Evolutionary conservation across 1,140 invertebrate genomes (phyloP), one percentile per base, ranked within the genome.

Genomic region (Drosophila serrata): DNA sequence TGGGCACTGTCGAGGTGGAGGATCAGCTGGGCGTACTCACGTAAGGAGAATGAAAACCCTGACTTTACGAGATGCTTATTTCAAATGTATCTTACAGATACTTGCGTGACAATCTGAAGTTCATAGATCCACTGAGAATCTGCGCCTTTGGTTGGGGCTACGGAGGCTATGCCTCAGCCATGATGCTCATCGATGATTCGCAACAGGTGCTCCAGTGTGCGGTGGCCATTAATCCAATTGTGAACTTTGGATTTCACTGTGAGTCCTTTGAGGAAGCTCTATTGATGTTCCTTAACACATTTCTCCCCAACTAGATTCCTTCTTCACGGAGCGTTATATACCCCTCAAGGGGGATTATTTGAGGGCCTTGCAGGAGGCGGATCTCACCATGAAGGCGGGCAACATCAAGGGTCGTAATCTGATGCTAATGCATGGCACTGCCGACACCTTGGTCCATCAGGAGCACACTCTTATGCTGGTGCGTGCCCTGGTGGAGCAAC

Each of bases 1-100:
- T 95, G 37, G 93, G 95, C 24, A 93, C 94, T 5, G 94, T 95
- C 3, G 95, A 95, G 75, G 94, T 98, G 0, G 96, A 98, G 91
- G 98, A 99, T 93, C 97, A 98, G 93, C 94, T 99, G 24, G 96
- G 96, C 27, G 97, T 97, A 8, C 93, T 97, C 24, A 95, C 95
- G 93, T 95, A 92, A 93, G 93, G 92, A n/a, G n/a, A n/a, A n/a
- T n/a, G n/a, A n/a, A n/a, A n/a, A n/a, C n/a, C n/a, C n/a, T n/a
- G n/a, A n/a, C n/a, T n/a, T n/a, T n/a, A n/a, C n/a, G n/a, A n/a
- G n/a, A n/a, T n/a, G n/a, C 19, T 43, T 43, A 13, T 11, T 1
- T 0, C 6, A 7, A 8, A 24, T 24, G 6, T 45, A 24, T 4
- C 12, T 4, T 43, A n/a, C 81, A 96, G 95, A 12, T 96, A 96